Conservation (phyloP, 2,797 vertebrate genomes). For the Eupleurogrammus muticus region DNA sequence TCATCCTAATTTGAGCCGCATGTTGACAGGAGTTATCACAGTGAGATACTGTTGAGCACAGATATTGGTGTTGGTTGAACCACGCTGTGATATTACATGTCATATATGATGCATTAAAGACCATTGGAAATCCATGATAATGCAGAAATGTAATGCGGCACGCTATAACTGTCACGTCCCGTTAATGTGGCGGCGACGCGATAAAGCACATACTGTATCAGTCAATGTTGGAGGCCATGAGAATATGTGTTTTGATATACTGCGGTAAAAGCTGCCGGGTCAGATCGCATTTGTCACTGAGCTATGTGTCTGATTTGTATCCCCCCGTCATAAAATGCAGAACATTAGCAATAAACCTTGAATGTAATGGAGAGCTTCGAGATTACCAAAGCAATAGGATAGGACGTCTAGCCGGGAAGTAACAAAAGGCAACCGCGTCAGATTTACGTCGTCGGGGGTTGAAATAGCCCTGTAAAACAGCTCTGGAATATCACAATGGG, state of each 20-base stretch:
- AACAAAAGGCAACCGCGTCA: not conserved
- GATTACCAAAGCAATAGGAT: conserved; percentile 2
- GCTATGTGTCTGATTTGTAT: not conserved
- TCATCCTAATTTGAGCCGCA: not conserved
- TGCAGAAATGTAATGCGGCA: no score
- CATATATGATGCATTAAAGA: not conserved
- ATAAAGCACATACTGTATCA: not conserved
- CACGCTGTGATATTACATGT: not conserved
- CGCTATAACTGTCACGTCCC: no score
- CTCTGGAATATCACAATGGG: not conserved
- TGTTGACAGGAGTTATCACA: not conserved
- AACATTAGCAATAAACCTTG: conserved; percentile 24
- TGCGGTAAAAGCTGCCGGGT: not conserved
- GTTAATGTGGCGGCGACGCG: not conserved
- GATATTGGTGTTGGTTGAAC: not conserved
- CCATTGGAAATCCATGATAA: no score
- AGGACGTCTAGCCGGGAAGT: not conserved
- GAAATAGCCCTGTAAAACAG: not conserved
- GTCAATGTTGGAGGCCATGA: not conserved
- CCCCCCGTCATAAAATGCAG: conserved; percentile 15
- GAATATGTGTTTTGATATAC: not conserved
- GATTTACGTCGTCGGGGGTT: not conserved
- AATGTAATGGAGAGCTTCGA: conserved; percentile 20
- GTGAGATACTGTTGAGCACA: not conserved
- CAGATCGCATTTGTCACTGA: conserved; percentile 10